Percentiles rank a stretch among this genome's conserved stretches.
phyloP scores from a whole-genome alignment of 1,140 invertebrate species.

The Drosophila equinoxialis region DNA sequence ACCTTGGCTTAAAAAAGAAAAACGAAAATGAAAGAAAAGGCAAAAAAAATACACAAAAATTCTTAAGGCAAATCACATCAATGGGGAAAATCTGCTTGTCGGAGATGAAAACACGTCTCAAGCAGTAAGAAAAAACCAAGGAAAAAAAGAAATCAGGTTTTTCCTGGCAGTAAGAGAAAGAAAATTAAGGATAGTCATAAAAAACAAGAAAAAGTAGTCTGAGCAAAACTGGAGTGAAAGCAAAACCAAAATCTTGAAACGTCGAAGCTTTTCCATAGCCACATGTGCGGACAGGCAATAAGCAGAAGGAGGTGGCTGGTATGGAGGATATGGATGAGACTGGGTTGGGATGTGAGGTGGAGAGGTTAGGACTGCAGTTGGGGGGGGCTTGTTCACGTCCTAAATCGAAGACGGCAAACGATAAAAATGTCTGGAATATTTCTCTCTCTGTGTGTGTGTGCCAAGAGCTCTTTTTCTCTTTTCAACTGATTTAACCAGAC shows the following conservation, averaged over 20 bases:
- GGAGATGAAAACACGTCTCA: conserved; percentile 66
- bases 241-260: conserved; percentile 35
- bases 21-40: conserved; percentile 35
- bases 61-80: conserved; percentile 70
- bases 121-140: conserved; percentile 9
- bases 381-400: conserved; percentile 34
- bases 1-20: conserved; percentile 29
- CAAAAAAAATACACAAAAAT: conserved; percentile 43
- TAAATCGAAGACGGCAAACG: conserved; percentile 81
- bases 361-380: conserved; percentile 27
- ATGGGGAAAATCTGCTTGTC: conserved; percentile 72
- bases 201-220: conserved; percentile 42
- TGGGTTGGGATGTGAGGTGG: not conserved
- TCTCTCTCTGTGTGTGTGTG: conserved; percentile 29
- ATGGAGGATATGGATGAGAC: not conserved
- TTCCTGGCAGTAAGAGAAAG: conserved; percentile 25
- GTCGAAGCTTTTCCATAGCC: conserved; percentile 39
- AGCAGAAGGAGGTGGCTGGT: conserved; percentile 1
- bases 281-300: conserved; percentile 36
- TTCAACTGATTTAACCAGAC: conserved; percentile 73
- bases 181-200: conserved; percentile 73
- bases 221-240: conserved; percentile 20
- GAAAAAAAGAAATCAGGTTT: conserved; percentile 35
- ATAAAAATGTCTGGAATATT: conserved; percentile 83
- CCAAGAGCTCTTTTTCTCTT: conserved; percentile 5